A percentile compares a stretch with the other conserved stretches of the same genome.
These are phyloP conservation scores for Neoascia interrupta DNA, from an alignment of 2,888 invertebrate genomes.

Conservation along the genomic window DNA sequence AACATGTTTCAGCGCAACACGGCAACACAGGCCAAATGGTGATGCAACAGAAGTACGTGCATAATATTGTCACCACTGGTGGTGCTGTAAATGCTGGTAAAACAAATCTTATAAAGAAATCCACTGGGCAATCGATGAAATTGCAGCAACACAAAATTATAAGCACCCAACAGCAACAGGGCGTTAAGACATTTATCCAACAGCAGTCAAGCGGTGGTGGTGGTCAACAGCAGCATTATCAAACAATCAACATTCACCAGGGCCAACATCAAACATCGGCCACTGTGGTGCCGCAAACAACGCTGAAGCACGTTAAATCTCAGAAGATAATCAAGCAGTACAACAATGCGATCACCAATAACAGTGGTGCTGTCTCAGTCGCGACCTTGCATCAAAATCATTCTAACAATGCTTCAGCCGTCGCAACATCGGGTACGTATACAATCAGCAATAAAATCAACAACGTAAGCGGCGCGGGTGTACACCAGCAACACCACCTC, in stretches of 20 bases:
- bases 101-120: slow-evolving; percentile 75
- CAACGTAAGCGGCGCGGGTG: slow-evolving; percentile 60
- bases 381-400: slow-evolving; percentile 72
- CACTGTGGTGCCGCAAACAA: slow-evolving; percentile 43
- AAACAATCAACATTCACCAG: slow-evolving; percentile 70
- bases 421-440: slow-evolving; percentile 70
- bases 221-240: slow-evolving; percentile 70
- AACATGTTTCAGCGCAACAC: slow-evolving; percentile 73
- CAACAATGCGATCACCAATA: slow-evolving; percentile 73
- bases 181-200: slow-evolving; percentile 72
- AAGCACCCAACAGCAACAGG: slow-evolving; percentile 72
- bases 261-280: slow-evolving; percentile 51
- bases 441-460: slow-evolving; percentile 73
- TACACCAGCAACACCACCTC: slow-evolving; percentile 71
- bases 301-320: slow-evolving; percentile 70
- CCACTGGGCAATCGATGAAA: slow-evolving; percentile 70
- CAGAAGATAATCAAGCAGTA: slow-evolving; percentile 77
- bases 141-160: slow-evolving; percentile 72
- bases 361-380: slow-evolving; percentile 72
- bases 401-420: slow-evolving; percentile 46
- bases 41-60: slow-evolving; percentile 74
- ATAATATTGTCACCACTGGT: slow-evolving; percentile 52
- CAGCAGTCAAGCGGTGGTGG: slow-evolving; percentile 68
- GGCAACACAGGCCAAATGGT: slow-evolving; percentile 63
- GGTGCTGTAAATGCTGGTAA: slow-evolving; percentile 69